Evolutionary conservation across 2,113 vertebrate genomes (phyloP), one percentile per base, ranked within the genome.

Genomic region (Tenebrosternarchus preto): DNA sequence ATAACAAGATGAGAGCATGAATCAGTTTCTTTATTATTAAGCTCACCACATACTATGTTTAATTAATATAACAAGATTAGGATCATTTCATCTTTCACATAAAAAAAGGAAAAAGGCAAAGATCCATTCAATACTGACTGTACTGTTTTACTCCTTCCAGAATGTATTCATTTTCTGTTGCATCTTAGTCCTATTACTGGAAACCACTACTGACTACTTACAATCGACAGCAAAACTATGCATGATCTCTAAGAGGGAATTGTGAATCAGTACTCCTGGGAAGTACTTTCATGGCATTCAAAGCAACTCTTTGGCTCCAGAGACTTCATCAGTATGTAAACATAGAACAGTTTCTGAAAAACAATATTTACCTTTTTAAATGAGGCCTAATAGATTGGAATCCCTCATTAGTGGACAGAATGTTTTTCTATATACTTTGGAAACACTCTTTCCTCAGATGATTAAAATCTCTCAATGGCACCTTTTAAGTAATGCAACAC

Each of bases 291-390:
- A 83, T 83, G 33, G 63, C 19, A 81, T 81, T 78, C 73, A 78
- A 27, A 79, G 71, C 17, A 36, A 68, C 46, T 84, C 20, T 43
- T 63, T 15, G 70, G 69, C 64, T 60, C 76, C 36, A 71, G 59
- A 78, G 53, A 36, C 59, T 86, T 77, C 50, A 33, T 69, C 50
- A 55, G 53, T 69, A 46, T 68, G 69, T 61, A 84, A 85, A 85
- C 68, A 79, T 77, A 87, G 85, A 8, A 78, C 85, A 84, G 77
- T 85, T 79, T 86, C 78, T 36, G 74, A 78, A 76, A 83, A 89
- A 87, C 88, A 92, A 92, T 90, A 92, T 92, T 92, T 90, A 77
- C 86, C 81, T 91, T 92, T 91, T 89, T 88, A 87, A 84, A 88
- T 88, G 82, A 90, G 85, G 77, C 78, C 83, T 79, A 85, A 77